Conservation (phyloP, 2,113 vertebrate genomes). For the Scomber japonicus region DNA sequence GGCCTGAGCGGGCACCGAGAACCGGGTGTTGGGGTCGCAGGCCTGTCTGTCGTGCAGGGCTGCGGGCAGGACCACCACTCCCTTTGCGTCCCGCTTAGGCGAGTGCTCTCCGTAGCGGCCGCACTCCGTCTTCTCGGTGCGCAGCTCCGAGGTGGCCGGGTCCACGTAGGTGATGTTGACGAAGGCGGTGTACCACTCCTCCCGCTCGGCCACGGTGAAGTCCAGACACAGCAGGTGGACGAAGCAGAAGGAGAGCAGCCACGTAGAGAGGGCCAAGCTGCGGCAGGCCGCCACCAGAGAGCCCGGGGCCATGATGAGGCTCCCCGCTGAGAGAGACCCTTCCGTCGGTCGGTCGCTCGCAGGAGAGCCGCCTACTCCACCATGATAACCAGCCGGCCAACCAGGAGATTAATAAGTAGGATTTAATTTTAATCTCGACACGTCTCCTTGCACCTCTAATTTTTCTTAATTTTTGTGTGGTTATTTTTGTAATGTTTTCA, state of each 20-base stretch:
- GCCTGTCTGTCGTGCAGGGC: slow-evolving; percentile 87
- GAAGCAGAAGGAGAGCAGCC: slow-evolving; percentile 98
- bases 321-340: slow-evolving; percentile 24
- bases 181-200: slow-evolving; percentile 99
- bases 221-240: slow-evolving; percentile 97
- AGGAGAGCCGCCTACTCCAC: slow-evolving; percentile 57
- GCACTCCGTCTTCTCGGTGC: slow-evolving; percentile 94
- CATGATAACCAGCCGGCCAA: slow-evolving; percentile 33
- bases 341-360: slow-evolving; percentile 12
- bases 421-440: background rate
- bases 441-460: fast-evolving
- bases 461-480: background rate
- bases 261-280: slow-evolving; percentile 97
- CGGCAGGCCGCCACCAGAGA: slow-evolving; percentile 95
- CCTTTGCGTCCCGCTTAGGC: slow-evolving; percentile 92
- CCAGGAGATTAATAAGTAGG: background rate
- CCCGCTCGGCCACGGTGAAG: slow-evolving; percentile 97
- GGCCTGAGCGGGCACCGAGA: slow-evolving; percentile 83
- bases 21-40: slow-evolving; percentile 91
- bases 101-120: slow-evolving; percentile 97
- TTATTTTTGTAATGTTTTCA: slow-evolving; percentile 3
- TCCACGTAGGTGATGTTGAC: slow-evolving; percentile 97
- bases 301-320: slow-evolving; percentile 87
- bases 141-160: slow-evolving; percentile 86
- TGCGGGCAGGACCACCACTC: slow-evolving; percentile 89